A percentile compares a stretch with the other conserved stretches of the same genome.
phyloP scores from a whole-genome alignment of 2,797 vertebrate species.

The Adrianichthys oophorus region DNA sequence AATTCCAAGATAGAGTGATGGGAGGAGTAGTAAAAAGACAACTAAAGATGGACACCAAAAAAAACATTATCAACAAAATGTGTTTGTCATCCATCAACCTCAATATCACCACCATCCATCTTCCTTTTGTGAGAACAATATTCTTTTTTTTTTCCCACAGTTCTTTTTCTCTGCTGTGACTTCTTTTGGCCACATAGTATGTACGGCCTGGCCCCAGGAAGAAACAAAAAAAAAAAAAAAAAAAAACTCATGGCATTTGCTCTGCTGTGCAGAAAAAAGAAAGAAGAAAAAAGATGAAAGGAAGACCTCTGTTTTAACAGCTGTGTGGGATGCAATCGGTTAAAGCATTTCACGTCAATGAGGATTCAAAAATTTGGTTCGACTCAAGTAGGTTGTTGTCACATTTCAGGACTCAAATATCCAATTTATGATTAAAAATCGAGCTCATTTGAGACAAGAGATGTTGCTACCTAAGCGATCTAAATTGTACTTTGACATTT shows the following conservation, averaged over 20 bases:
- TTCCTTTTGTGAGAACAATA: constrained; percentile 16
- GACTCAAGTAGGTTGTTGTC: not conserved
- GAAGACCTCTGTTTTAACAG: constrained; percentile 67
- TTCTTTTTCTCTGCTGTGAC: constrained; percentile 28
- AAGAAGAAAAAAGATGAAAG: constrained; percentile 25
- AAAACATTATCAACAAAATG: not conserved
- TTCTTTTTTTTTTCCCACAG: constrained; percentile 4
- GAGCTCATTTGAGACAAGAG: not conserved
- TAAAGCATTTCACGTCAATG: constrained; percentile 19
- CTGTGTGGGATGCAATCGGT: constrained; percentile 51
- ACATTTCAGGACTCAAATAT: not conserved
- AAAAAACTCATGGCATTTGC: constrained; percentile 53
- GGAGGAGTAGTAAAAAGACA: no score
- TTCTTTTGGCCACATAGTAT: constrained; percentile 37
- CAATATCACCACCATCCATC: constrained; percentile 18
- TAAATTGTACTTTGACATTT: not conserved
- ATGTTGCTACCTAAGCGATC: no score
- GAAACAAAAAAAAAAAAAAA: constrained; percentile 23
- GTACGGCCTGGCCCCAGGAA: constrained; percentile 42
- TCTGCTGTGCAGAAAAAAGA: constrained; percentile 43
- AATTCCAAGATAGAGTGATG: no score
- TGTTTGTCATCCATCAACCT: constrained; percentile 17
- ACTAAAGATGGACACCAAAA: constrained; percentile 12
- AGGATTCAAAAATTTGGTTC: constrained; percentile 19
- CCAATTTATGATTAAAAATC: constrained; percentile 5